A percentile compares a stretch with the other conserved stretches of the same genome.
phyloP scores from a whole-genome alignment of 2,797 vertebrate species.

The Petrocephalus sullivani region DNA sequence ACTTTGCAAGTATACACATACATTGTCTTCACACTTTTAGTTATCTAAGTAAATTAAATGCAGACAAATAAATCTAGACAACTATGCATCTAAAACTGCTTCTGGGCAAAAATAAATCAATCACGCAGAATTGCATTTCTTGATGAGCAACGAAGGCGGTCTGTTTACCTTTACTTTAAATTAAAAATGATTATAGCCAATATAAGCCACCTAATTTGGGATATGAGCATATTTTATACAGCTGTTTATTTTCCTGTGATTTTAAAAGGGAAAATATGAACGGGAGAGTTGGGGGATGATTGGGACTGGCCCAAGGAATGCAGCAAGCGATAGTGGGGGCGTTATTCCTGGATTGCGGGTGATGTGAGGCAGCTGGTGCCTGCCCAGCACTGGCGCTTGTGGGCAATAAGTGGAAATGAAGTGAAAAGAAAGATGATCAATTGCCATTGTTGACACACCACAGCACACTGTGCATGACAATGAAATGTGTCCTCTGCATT shows the following conservation, averaged over 20 bases:
- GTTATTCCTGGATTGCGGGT: not conserved
- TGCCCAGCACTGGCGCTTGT: not conserved
- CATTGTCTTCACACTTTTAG: constrained; percentile 12
- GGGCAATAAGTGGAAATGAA: not conserved
- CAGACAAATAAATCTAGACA: constrained; percentile 4
- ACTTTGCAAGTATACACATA: not conserved
- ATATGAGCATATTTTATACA: not conserved
- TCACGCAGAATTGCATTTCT: constrained; percentile 30
- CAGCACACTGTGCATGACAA: too few species aligned
- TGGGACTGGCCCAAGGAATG: not conserved
- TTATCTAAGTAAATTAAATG: constrained; percentile 24
- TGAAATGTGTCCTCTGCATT: too few species aligned
- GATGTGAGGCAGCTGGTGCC: not conserved
- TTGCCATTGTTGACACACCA: too few species aligned
- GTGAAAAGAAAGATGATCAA: too few species aligned
- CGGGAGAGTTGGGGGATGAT: not conserved
- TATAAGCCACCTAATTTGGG: constrained; percentile 28
- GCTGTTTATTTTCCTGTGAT: not conserved
- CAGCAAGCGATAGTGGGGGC: not conserved
- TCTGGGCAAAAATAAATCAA: constrained; percentile 37
- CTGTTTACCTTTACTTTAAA: constrained; percentile 25
- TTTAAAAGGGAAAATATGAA: not conserved
- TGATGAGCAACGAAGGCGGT: constrained; percentile 42
- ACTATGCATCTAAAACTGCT: constrained; percentile 11
- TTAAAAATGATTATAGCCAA: constrained; percentile 34